These are phyloP conservation scores for Sorex maritimensis DNA, from an alignment of 2,797 vertebrate species.

Conservation along the genomic window DNA sequence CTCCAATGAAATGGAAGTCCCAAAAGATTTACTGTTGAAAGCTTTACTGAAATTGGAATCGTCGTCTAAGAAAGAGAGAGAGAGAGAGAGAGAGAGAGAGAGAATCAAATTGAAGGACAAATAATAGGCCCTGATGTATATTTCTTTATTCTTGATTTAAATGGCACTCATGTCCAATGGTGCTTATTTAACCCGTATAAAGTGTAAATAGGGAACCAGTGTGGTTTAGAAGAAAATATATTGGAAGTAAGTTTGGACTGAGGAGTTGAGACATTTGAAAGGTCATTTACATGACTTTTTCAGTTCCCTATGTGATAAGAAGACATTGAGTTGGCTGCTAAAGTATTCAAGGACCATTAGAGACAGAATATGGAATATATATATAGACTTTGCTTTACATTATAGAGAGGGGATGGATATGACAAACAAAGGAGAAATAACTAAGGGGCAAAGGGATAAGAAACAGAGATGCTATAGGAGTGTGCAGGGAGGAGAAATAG, in stretches of 20 bases:
- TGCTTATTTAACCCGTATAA: background rate
- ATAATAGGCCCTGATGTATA: background rate
- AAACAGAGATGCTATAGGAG: background rate
- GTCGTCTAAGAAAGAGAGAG: background rate
- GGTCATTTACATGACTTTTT: background rate
- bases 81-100: background rate
- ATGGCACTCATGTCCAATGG: background rate
- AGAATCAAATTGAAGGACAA: background rate
- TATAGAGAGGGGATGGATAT: background rate
- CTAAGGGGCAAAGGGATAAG: background rate
- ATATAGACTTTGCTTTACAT: background rate
- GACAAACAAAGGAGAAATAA: background rate
- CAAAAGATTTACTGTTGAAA: background rate
- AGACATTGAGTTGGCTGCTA: background rate
- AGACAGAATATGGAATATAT: background rate
- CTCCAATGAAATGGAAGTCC: background rate
- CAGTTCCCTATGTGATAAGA: background rate
- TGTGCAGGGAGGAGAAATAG: background rate
- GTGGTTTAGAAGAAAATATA: conserved; percentile 24
- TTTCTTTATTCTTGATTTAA: background rate
- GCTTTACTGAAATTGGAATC: background rate
- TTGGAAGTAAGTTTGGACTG: background rate
- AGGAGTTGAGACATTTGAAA: conserved; percentile 32
- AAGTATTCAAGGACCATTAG: background rate
- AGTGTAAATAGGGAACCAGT: background rate